Base-by-base conservation (phyloP, 2,888 invertebrate genomes). In the Andrena minutula region DNA sequence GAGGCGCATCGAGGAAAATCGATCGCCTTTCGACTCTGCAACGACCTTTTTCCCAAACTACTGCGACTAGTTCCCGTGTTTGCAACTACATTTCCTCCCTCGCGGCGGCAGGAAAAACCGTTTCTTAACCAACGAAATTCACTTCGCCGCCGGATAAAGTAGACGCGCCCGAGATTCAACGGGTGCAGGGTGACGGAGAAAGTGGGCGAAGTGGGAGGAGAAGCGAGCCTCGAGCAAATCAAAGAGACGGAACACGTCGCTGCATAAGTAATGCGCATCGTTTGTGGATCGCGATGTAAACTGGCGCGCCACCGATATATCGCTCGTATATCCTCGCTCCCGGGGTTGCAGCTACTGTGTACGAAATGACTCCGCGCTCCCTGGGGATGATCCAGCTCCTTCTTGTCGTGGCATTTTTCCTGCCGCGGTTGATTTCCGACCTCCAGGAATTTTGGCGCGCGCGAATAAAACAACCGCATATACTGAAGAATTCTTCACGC, bases 241-340 rank as follows among this genome's bases (percentile, higher is more conserved):
- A 83, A 74, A 70, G 70, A 82, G 82, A 83, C 76, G 76, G 82
- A 65, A 77, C 83, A 63, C 70, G 56, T 70, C 63, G 71, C 35
- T 80, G 82, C 71, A 82, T 82, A 75, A 82, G 75, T 72, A 61
- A 82, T 72, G 75, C 68, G 51, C 71, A 47, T 72, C 74, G 82
- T 81, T 82, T 82, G 81, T 64, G 60, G 72, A 75, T 71, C 81
- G 60, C 75, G 68, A 82, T 75, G 82, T 75, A 82, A 82, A 81
- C 82, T 72, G 70, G 61, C 68, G 72, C 58, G 23, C 56, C 23
- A 28, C 32, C 82, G 81, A 80, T 78, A 72, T 68, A 68, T 82
- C 82, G 72, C 58, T 75, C 63, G 72, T 72, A 61, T 81, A 58
- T 75, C 63, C 53, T 71, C 20, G 70, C 74, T 71, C 23, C 63